Conservation (phyloP, 2,113 vertebrate genomes). For the Hiodon tergisus region DNA sequence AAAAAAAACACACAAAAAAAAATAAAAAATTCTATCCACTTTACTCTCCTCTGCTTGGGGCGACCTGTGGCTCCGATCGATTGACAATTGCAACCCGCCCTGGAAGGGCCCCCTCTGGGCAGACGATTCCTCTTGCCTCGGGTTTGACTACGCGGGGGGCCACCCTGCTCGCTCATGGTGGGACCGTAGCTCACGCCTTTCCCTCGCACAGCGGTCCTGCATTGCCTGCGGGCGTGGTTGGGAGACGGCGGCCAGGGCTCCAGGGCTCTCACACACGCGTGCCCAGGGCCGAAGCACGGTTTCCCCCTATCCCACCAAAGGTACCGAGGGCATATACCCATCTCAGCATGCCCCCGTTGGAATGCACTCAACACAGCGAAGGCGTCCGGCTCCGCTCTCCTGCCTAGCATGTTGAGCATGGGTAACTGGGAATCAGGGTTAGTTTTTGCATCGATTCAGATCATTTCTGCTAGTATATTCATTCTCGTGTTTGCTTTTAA, state of each 20-base stretch:
- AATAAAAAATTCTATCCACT: too few species aligned
- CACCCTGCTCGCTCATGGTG: background rate
- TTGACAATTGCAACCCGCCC: background rate
- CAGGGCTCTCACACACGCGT: background rate
- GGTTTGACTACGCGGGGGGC: background rate
- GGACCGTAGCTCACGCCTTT: background rate
- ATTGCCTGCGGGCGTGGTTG: background rate
- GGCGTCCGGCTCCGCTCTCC: background rate
- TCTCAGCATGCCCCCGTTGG: background rate
- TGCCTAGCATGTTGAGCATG: background rate
- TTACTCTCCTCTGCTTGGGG: too few species aligned
- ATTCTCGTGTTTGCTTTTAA: too few species aligned
- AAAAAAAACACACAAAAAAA: too few species aligned
- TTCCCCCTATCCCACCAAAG: background rate
- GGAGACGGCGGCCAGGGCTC: background rate
- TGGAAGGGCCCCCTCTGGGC: background rate
- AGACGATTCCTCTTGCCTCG: background rate
- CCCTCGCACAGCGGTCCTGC: conserved; percentile 1
- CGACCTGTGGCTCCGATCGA: background rate
- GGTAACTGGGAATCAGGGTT: too few species aligned
- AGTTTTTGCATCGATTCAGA: too few species aligned
- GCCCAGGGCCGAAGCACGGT: conserved; percentile 5
- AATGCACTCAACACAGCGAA: background rate
- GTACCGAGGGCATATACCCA: background rate
- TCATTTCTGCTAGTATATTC: too few species aligned